Conservation (phyloP, 2,113 vertebrate species). For the Epinephelus lanceolatus region DNA sequence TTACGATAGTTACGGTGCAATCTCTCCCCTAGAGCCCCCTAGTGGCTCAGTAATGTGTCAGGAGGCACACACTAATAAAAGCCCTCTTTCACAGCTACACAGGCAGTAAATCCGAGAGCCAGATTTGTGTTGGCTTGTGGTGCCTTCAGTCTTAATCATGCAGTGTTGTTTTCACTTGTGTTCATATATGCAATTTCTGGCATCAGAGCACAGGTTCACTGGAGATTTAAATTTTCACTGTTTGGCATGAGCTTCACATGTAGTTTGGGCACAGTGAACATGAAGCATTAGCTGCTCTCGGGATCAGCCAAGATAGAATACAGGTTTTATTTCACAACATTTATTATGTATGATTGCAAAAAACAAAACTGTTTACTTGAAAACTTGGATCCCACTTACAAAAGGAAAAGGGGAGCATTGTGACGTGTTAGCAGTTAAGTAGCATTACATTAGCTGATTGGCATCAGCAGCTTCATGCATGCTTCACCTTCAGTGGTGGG, state of each 20-base stretch:
- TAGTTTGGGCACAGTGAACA: background rate
- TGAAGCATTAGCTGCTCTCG: constrained; percentile 13
- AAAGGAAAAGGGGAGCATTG: constrained; percentile 5
- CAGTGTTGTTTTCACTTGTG: background rate
- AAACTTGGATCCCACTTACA: constrained; percentile 21
- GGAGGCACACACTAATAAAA: constrained; percentile 33
- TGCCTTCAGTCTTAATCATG: constrained; percentile 31
- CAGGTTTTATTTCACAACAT: background rate
- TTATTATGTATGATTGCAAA: background rate
- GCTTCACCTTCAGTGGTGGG: background rate
- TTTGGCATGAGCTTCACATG: background rate
- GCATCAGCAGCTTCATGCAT: constrained; percentile 2
- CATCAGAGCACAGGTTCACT: constrained; percentile 12
- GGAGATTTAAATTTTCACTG: constrained; percentile 21
- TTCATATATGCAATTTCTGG: constrained; percentile 17
- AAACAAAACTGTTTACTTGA: background rate
- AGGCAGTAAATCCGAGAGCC: constrained; percentile 35
- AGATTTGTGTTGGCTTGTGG: constrained; percentile 23
- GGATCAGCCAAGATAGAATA: background rate
- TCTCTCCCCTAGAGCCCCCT: constrained; percentile 45
- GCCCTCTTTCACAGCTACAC: constrained; percentile 15
- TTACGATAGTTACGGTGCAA: constrained; percentile 38
- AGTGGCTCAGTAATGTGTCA: constrained; percentile 61
- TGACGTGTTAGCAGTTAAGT: background rate
- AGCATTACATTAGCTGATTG: background rate